A percentile compares a stretch with the other conserved stretches of the same genome.
Evolutionary conservation across 2,888 invertebrate species (phyloP).

Genomic region (Trichopria drosophilae): DNA sequence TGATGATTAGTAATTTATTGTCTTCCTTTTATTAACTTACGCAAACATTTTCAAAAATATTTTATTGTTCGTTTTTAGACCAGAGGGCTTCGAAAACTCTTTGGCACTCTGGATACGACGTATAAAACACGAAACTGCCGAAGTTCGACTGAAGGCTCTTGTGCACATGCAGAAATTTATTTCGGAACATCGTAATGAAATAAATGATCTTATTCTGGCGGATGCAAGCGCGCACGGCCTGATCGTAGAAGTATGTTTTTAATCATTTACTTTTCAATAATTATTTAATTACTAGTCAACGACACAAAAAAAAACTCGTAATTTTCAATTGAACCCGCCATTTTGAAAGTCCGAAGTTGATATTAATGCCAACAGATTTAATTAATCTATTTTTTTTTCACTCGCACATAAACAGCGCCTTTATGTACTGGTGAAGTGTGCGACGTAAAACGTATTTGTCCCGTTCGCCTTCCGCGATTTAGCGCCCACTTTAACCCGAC

Average conservation of each 20-base stretch:
- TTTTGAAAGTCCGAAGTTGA: no score
- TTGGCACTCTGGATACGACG: slow-evolving; percentile 70
- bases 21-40: no score
- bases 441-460: no score
- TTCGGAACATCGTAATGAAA: slow-evolving; percentile 68
- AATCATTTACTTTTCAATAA: neutral
- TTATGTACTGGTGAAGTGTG: no score
- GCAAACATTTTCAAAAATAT: slow-evolving; percentile 34
- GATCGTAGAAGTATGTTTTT: slow-evolving; percentile 63
- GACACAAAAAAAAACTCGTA: no score
- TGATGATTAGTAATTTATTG: neutral
- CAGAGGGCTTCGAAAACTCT: slow-evolving; percentile 66
- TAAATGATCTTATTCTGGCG: slow-evolving; percentile 73
- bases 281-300: neutral
- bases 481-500: no score
- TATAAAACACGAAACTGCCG: slow-evolving; percentile 77
- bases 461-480: no score
- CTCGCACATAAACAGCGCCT: no score
- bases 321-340: no score
- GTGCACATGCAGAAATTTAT: slow-evolving; percentile 71
- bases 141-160: slow-evolving; percentile 76
- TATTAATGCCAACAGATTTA: no score
- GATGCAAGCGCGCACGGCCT: slow-evolving; percentile 71
- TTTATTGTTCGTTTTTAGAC: no score
- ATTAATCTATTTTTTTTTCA: no score